Conservation (phyloP, 2,113 vertebrate genomes). For the Trichechus manatus region DNA sequence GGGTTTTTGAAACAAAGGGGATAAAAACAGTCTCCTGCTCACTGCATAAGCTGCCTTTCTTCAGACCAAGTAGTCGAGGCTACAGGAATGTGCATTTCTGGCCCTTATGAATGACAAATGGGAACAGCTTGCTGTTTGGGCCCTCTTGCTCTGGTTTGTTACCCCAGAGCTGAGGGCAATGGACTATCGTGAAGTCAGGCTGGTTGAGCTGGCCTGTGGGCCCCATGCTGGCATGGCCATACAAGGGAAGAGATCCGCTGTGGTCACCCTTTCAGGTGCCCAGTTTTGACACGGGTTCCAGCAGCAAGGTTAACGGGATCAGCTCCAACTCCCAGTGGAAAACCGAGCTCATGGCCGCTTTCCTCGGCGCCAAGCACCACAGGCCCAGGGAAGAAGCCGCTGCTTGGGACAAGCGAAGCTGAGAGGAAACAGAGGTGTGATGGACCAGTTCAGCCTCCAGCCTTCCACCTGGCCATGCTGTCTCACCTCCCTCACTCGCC, state of each 20-base stretch:
- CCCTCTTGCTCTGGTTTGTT: constrained; percentile 56
- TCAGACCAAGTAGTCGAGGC: not conserved
- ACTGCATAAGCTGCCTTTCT: not conserved
- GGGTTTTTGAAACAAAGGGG: not conserved
- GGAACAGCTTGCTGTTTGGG: constrained; percentile 55
- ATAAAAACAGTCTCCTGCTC: not conserved
- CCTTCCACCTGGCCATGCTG: not conserved
- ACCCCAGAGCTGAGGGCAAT: not conserved
- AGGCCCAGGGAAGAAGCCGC: not conserved
- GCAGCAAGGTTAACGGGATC: not conserved
- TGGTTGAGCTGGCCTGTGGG: not conserved
- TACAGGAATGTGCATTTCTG: constrained; percentile 48
- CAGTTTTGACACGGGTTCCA: not conserved
- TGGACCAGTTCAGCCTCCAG: not conserved
- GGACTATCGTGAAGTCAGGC: not conserved
- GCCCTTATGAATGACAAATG: constrained; percentile 68
- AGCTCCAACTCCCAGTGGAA: not conserved
- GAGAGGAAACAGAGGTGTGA: not conserved
- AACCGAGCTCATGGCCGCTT: not conserved
- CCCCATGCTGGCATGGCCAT: not conserved
- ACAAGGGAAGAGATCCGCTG: not conserved
- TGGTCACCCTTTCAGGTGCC: constrained; percentile 17
- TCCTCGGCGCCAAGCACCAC: not conserved
- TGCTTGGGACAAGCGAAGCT: not conserved
- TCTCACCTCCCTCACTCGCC: not conserved